Evolutionary conservation across 1,140 invertebrate species (phyloP), one percentile per base, ranked within the genome.

Genomic region (Diploscapter pachys): DNA sequence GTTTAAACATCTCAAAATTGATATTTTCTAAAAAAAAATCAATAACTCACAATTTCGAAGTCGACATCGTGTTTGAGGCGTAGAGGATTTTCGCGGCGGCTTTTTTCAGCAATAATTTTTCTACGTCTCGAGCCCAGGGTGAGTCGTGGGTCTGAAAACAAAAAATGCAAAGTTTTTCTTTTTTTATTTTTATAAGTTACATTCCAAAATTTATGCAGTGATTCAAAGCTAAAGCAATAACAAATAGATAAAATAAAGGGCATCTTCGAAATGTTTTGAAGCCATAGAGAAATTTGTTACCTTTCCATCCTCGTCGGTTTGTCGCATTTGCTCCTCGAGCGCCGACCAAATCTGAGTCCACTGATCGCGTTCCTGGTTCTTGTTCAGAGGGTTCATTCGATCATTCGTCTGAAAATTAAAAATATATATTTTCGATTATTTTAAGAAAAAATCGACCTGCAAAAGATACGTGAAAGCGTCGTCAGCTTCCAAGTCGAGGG

Each of bases 91-190:
- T 68, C 66, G 57, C 11, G 11, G 9, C 66, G 66, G 52, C 56
- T 53, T 53, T 68, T 53, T 68, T 68, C 51, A 55, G 66, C 51
- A 68, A 13, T 55, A 68, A 31, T 9, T 68, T 11, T 9, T 68
- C 66, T 64, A 13, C 51, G 8, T 5, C 63, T 64, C 63, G 6
- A 6, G 63, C 13, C 51, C 63, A 9, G 13, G 8, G 9, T 8
- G 5, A 13, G 51, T 31, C 31, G 63, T 31, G 9, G 6, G 8
- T 6, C 51, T 13, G 13, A 13, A 64, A 6, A 64, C 2, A 8
- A 6, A 48, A 13, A 48, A 6, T 31, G 13, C 63, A 64, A 9
- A 13, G 13, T 8, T 9, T 64, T 50, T 13, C 13, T 31, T 64
- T 64, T 31, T 31, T 31, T 6, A 48, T 31, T 31, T 31, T 31